A percentile compares a stretch with the other conserved stretches of the same genome.
Evolutionary conservation across 2,888 invertebrate species (phyloP).

Genomic region (Bombylius discolor): DNA sequence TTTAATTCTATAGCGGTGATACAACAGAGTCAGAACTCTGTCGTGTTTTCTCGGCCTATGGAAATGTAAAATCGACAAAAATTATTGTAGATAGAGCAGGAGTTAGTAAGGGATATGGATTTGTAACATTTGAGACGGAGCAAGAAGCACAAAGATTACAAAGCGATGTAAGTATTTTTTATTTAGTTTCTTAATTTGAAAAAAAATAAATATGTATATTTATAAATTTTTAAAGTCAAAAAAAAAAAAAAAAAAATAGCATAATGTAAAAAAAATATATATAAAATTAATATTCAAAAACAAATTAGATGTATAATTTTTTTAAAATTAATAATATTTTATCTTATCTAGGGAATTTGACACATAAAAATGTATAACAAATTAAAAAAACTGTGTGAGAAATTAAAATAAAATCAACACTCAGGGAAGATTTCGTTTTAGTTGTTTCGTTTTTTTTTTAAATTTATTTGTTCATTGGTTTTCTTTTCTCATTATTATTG

Average conservation of each 20-base stretch:
- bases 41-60: slow-evolving; percentile 80
- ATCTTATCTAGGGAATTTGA: slow-evolving; percentile 14
- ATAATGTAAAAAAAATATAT: neutral
- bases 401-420: slow-evolving; percentile 15
- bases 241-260: neutral
- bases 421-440: slow-evolving; percentile 24
- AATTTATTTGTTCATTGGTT: neutral
- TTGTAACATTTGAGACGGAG: slow-evolving; percentile 75
- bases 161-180: slow-evolving; percentile 44
- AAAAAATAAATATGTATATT: neutral
- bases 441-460: slow-evolving; percentile 19
- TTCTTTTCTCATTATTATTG: slow-evolving; percentile 3
- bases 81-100: slow-evolving; percentile 91
- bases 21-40: slow-evolving; percentile 87
- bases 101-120: slow-evolving; percentile 68
- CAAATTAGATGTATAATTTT: neutral
- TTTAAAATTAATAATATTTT: slow-evolving; percentile 9
- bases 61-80: slow-evolving; percentile 82
- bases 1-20: slow-evolving; percentile 42
- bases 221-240: neutral
- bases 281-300: neutral
- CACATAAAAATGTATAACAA: slow-evolving; percentile 5
- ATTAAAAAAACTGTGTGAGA: slow-evolving; percentile 9
- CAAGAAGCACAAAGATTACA: slow-evolving; percentile 68
- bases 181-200: neutral